Percentiles rank a stretch among this genome's conserved stretches.
Conservation (phyloP, 1,140 invertebrate species). For the Tetramorium parvispinum region DNA sequence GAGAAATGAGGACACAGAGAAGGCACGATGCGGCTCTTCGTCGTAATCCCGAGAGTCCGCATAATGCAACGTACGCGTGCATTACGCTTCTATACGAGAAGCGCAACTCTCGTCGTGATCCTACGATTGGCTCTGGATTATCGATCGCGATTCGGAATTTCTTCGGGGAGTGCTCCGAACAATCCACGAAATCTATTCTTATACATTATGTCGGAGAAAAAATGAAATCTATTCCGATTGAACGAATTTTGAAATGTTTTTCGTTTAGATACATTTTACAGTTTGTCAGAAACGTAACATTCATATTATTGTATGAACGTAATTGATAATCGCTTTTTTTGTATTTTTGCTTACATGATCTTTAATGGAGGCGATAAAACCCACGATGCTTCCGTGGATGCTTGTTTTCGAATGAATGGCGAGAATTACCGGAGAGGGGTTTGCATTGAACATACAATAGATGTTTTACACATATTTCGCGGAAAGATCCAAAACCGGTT, state of each 20-base stretch:
- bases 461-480: constrained; percentile 25
- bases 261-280: neutral
- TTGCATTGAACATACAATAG: constrained; percentile 4
- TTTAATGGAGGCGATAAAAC: neutral
- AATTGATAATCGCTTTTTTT: neutral
- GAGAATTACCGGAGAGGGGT: neutral
- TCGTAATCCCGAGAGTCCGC: constrained; percentile 38
- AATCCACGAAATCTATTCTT: constrained; percentile 34
- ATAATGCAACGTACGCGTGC: constrained; percentile 48
- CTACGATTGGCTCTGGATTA: constrained; percentile 13
- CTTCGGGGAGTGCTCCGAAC: neutral
- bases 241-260: no score
- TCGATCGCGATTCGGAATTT: constrained; percentile 38
- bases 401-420: constrained; percentile 33
- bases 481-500: constrained; percentile 22
- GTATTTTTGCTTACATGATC: neutral
- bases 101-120: neutral
- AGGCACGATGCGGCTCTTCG: constrained; percentile 12
- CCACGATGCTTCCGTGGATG: neutral
- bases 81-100: constrained; percentile 4
- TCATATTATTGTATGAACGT: neutral
- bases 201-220: neutral
- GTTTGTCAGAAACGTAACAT: neutral
- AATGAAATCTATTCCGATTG: neutral
- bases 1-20: neutral